Base-by-base conservation (phyloP, 2,888 invertebrate species). In the Netelia melanura region DNA sequence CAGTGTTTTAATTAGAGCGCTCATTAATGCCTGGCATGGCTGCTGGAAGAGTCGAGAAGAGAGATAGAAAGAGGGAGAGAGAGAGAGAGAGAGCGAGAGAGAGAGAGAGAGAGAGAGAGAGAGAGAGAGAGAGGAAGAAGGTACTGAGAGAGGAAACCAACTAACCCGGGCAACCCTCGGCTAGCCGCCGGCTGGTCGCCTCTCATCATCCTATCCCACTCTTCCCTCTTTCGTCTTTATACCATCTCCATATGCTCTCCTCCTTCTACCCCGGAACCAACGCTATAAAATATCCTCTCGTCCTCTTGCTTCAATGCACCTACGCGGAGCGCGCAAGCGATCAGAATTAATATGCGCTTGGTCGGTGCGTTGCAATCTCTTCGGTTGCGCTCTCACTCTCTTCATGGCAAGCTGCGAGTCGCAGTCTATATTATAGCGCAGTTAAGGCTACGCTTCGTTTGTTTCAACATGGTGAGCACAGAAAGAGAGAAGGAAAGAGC, bases 1-100 rank as follows among this genome's bases (percentile, higher is more conserved):
- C 89, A 88, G 87, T 89, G 89, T 92, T 92, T 92, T 92, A 92
- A 92, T 92, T 92, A 92, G 92, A 91, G 88, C 90, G 89, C 90
- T 92, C 92, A 89, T 92, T 92, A 92, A 92, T 91, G 90, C 89
- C 85, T 81, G 88, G 89, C 87, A 87, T 87, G 89, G 86, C 86
- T 70, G 68, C 58, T 17, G 58, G 58, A 21, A 58, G 58, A 58
- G 14, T 48, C 21, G 58, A 58, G 11, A n/a, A 67, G 48, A 67
- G 70, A 67, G 71, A 78, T 38, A 3, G 54, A n/a, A n/a, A 6
- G 54, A 14, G 54, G 38, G 30, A 70, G 52, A 79, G 71, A 76
- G 56, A 72, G 71, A 80, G 72, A 76, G 56, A 72, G 71, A 80
- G 30, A 3, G 54, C 17, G 54, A 6, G 54, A 14, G 54, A 6